Evolutionary conservation across 2,797 vertebrate species (phyloP).

Genomic region (Neostethus bicornis): DNA sequence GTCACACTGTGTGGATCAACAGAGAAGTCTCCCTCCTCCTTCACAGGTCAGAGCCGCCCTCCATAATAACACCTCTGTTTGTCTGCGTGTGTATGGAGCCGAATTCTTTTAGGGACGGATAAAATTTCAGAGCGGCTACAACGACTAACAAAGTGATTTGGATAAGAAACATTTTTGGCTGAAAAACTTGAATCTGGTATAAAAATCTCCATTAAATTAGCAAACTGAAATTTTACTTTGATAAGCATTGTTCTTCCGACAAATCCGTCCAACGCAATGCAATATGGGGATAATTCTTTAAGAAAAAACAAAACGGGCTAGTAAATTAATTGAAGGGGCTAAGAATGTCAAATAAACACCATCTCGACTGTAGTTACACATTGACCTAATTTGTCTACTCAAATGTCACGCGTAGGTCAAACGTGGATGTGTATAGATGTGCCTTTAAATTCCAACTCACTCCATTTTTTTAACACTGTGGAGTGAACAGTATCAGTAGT

Average conservation of each 20-base stretch:
- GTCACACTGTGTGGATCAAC: slow-evolving; percentile 60
- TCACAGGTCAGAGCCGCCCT: slow-evolving; percentile 72
- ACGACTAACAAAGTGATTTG: slow-evolving; percentile 34
- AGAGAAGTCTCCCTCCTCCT: slow-evolving; percentile 55
- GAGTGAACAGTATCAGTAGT: slow-evolving; percentile 1
- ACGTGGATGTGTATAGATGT: neutral
- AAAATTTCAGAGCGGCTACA: slow-evolving; percentile 43
- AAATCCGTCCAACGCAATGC: neutral
- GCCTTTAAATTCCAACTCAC: neutral
- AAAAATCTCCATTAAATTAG: neutral
- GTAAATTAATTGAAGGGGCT: no score
- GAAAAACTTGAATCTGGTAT: slow-evolving; percentile 18
- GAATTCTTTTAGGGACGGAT: slow-evolving; percentile 52
- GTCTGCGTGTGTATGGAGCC: slow-evolving; percentile 7
- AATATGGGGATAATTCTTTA: slow-evolving; percentile 3
- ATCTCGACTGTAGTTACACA: no score
- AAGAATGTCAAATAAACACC: no score
- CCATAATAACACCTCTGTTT: slow-evolving; percentile 58
- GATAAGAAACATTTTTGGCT: slow-evolving; percentile 17
- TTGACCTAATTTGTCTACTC: neutral
- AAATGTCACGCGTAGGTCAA: neutral
- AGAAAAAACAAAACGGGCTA: slow-evolving; percentile 16
- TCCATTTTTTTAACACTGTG: slow-evolving; percentile 2
- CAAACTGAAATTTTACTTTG: neutral
- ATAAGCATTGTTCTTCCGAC: slow-evolving; percentile 5